Evolutionary conservation across 1,140 invertebrate species (phyloP).

Genomic region (Argopecten irradians): DNA sequence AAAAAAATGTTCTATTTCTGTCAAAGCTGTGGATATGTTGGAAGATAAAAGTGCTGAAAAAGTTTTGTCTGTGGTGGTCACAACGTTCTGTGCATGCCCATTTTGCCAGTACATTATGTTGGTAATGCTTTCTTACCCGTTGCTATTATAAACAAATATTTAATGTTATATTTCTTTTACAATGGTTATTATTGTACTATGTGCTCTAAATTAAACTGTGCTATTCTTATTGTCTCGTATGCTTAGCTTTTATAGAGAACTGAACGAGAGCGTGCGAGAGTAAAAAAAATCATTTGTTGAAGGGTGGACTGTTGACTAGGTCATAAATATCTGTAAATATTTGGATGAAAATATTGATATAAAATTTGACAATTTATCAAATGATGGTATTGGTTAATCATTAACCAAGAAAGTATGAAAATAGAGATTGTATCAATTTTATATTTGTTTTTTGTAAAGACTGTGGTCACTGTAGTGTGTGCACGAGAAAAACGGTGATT

Average conservation of each 20-base stretch:
- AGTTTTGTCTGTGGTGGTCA: not conserved
- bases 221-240: constrained; percentile 11
- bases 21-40: not conserved
- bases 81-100: not conserved
- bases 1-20: not conserved
- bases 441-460: not conserved
- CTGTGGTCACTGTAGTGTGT: not conserved
- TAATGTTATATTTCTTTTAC: not conserved
- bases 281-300: not conserved
- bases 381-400: not conserved
- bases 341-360: constrained; percentile 3
- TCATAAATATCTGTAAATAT: constrained; percentile 13
- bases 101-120: not conserved
- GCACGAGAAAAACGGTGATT: not conserved
- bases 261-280: not conserved
- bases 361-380: not conserved
- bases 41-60: not conserved
- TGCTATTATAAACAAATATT: constrained; percentile 9
- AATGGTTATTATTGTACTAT: not conserved
- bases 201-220: constrained; percentile 18
- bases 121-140: not conserved
- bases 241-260: not conserved
- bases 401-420: not conserved
- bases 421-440: not conserved
- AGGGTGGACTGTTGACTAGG: constrained; percentile 2